These are phyloP conservation scores for Drosophila paranaensis DNA, from an alignment of 2,888 invertebrate species.

Conservation along the genomic window DNA sequence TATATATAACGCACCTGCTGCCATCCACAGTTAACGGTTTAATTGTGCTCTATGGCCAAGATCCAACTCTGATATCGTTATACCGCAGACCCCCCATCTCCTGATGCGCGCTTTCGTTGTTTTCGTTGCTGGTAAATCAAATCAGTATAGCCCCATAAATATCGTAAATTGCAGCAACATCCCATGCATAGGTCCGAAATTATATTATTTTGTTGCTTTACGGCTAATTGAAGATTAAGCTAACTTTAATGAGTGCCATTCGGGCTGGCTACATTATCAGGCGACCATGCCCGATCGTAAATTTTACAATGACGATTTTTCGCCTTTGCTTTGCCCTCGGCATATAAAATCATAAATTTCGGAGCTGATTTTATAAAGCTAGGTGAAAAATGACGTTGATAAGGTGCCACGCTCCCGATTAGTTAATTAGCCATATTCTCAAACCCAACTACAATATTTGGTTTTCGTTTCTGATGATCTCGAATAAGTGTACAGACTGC, in stretches of 20 bases:
- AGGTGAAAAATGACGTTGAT: constrained; percentile 38
- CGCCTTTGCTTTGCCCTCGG: constrained; percentile 24
- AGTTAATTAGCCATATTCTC: constrained; percentile 31
- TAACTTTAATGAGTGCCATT: constrained; percentile 53
- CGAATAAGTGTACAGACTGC: neutral
- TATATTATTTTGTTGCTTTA: constrained; percentile 35
- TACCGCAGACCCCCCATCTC: constrained; percentile 9
- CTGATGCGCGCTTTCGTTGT: neutral
- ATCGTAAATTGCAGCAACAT: constrained; percentile 13
- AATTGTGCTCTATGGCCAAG: constrained; percentile 13
- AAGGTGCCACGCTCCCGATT: constrained; percentile 52
- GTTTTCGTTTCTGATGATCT: neutral
- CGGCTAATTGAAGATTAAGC: constrained; percentile 63
- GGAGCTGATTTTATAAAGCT: constrained; percentile 63
- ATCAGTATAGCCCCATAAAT: constrained; percentile 39
- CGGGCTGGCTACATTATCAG: constrained; percentile 50
- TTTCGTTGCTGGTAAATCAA: constrained; percentile 43
- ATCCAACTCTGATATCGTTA: constrained; percentile 23
- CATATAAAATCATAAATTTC: constrained; percentile 58
- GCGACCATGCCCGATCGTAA: constrained; percentile 30
- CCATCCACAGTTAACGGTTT: constrained; percentile 25
- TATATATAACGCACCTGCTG: constrained; percentile 6
- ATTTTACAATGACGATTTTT: constrained; percentile 54
- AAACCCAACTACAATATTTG: neutral
- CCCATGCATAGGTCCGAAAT: constrained; percentile 12